Base-by-base conservation (phyloP, 2,797 vertebrate genomes). In the Leptoclinus maculatus region DNA sequence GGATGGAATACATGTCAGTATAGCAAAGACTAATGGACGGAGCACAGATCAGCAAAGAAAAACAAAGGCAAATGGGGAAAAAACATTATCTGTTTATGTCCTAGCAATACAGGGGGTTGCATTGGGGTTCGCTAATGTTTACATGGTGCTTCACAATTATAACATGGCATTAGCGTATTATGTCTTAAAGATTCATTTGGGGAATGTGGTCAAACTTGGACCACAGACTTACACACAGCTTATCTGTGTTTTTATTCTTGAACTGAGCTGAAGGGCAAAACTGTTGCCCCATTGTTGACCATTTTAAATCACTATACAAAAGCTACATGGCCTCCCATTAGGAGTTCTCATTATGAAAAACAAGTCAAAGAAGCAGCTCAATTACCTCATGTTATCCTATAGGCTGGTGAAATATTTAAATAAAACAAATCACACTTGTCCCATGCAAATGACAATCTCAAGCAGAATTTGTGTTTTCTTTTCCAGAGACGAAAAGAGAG, bases 1-100 rank as follows among this genome's bases (percentile, higher is more conserved):
- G 23, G 49, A 14, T 64, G 29, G 39, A 67, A 79, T 32, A 57
- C 56, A 62, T 49, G 38, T 32, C 49, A 63, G 25, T 56, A 34
- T 39, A 76, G 67, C 27, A 56, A 65, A 80, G 69, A 47, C 78
- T 87, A 89, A 84, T 87, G 74, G 78, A 80, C 14, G 49, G 5
- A 21, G 36, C 59, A 65, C 17, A 53, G 16, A 34, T 53, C 10
- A 56, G 68, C 1, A 1, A 56, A 75, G 54, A 57, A 71, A 83
- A 71, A 49, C 41, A 73, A 51, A 74, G 58, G 36, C 41, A 63
- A 83, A 79, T 71, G 34, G 59, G 1, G 23, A 27, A 87, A 73
- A 59, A 71, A 66, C 59, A 80, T 78, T 64, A 64, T 71, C 14
- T 66, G 51, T 85, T 84, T 71, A 80, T 80, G 10, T 14, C 36